phyloP scores from a whole-genome alignment of 1,140 invertebrate genomes.

The Micrasema longulum region DNA sequence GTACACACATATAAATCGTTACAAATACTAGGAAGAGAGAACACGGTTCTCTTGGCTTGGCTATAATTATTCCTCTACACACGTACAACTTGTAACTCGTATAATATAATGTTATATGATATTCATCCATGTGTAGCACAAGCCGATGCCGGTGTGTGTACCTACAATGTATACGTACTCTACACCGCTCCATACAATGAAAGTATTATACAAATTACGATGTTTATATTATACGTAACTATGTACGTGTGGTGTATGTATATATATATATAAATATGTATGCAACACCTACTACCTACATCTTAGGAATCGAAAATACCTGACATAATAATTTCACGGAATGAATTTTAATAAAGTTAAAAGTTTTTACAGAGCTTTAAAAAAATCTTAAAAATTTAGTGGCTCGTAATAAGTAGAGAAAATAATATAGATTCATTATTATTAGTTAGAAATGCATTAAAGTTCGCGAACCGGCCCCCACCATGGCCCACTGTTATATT shows the following conservation, averaged over 20 bases:
- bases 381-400: conserved; percentile 10
- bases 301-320: conserved; percentile 30
- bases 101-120: too few relatives aligned
- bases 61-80: too few relatives aligned
- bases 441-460: conserved; percentile 43
- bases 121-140: too few relatives aligned
- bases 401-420: conserved; percentile 9
- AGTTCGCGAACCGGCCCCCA: conserved; percentile 35
- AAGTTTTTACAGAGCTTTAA: background rate
- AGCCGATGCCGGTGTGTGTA: too few relatives aligned
- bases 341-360: conserved; percentile 11
- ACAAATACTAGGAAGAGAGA: too few relatives aligned
- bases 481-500: conserved; percentile 41
- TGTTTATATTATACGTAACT: background rate
- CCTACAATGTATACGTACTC: too few relatives aligned
- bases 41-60: too few relatives aligned
- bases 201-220: too few relatives aligned
- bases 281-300: background rate
- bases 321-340: background rate
- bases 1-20: too few relatives aligned
- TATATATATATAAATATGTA: background rate
- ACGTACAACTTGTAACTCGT: too few relatives aligned
- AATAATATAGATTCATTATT: conserved; percentile 29
- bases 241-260: background rate
- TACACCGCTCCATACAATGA: background rate